These are phyloP conservation scores for Ericerus pela DNA, from an alignment of 1,140 invertebrate species.

Conservation along the genomic window DNA sequence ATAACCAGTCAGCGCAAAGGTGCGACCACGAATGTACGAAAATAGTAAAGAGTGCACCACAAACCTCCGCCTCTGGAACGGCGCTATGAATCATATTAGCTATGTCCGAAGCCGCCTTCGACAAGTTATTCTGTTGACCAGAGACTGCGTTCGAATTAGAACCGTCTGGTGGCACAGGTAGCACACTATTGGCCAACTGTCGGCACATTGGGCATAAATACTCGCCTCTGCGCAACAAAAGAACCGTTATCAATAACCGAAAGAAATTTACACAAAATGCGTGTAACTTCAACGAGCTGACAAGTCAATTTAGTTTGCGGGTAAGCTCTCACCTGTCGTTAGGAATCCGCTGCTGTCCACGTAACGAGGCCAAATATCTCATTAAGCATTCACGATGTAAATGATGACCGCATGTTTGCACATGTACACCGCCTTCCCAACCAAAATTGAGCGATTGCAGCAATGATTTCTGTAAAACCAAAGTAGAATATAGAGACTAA, in stretches of 20 bases:
- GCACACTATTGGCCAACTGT: conserved; percentile 80
- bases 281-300: too few relatives aligned
- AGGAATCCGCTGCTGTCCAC: conserved; percentile 47
- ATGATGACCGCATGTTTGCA: conserved; percentile 93
- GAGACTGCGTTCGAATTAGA: conserved; percentile 42
- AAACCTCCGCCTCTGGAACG: background rate
- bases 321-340: conserved; percentile 39
- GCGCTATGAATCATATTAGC: background rate
- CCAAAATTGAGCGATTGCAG: conserved; percentile 70
- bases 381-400: conserved; percentile 83
- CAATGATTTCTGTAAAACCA: conserved; percentile 51
- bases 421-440: conserved; percentile 83
- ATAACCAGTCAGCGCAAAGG: too few relatives aligned
- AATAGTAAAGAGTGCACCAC: background rate
- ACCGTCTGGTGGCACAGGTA: conserved; percentile 70
- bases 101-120: background rate
- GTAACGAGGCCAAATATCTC: conserved; percentile 69
- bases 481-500: conserved; percentile 15
- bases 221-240: conserved; percentile 48
- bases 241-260: conserved; percentile 4
- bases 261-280: too few relatives aligned
- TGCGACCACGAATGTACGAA: conserved; percentile 21
- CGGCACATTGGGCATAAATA: conserved; percentile 87
- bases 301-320: too few relatives aligned
- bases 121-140: conserved; percentile 22